Evolutionary conservation across 2,797 vertebrate species (phyloP).

Genomic region (Scyliorhinus canicula): DNA sequence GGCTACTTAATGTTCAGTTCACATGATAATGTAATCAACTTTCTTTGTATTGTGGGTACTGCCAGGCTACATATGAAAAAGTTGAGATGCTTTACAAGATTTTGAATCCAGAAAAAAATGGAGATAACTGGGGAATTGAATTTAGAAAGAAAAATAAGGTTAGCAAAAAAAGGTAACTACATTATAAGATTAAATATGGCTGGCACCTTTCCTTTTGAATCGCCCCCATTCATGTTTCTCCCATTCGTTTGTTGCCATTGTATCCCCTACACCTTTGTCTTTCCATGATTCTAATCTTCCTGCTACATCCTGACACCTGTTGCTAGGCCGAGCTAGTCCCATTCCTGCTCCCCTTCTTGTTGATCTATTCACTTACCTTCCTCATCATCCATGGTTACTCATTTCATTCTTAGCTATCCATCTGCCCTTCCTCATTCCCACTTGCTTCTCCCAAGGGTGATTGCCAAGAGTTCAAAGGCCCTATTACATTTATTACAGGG

Average conservation of each 20-base stretch:
- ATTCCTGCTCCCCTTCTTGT: not conserved
- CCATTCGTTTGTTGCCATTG: not conserved
- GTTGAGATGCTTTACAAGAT: not conserved
- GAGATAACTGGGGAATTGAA: not conserved
- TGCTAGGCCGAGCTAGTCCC: not conserved
- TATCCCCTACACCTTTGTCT: not conserved
- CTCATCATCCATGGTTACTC: not conserved
- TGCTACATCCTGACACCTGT: not conserved
- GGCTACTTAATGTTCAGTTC: conserved; percentile 34
- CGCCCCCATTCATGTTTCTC: not conserved
- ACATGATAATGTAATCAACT: conserved; percentile 38
- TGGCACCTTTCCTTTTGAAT: not conserved
- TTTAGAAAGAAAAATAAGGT: not conserved
- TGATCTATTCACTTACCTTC: not conserved
- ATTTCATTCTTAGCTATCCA: not conserved
- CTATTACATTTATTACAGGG: not conserved
- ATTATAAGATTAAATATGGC: not conserved
- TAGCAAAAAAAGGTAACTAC: not conserved
- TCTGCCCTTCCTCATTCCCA: not conserved
- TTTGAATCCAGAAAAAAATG: not conserved
- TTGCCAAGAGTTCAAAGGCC: not conserved
- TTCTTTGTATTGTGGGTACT: conserved; percentile 4
- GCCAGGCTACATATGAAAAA: conserved; percentile 2
- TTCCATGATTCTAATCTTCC: not conserved
- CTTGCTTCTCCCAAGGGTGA: not conserved